Conservation (phyloP, 2,113 vertebrate species). For the Phoxinus phoxinus region DNA sequence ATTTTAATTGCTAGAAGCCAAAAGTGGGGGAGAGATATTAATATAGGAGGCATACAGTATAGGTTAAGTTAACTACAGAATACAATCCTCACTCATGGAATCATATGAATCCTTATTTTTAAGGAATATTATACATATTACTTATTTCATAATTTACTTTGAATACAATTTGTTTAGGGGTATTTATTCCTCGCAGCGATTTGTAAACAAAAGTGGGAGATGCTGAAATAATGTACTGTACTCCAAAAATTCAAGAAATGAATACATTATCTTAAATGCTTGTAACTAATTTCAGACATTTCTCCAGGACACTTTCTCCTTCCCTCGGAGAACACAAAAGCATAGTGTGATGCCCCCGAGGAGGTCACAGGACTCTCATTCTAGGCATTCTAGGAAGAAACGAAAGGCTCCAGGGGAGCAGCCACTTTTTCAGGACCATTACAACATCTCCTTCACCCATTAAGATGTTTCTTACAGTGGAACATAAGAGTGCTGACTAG, state of each 20-base stretch:
- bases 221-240: neutral
- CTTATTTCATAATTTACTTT: neutral
- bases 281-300: neutral
- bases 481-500: slow-evolving; percentile 40
- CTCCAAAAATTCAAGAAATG: neutral
- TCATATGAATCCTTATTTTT: neutral
- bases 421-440: neutral
- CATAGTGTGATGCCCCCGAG: neutral
- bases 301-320: neutral
- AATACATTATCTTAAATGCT: neutral
- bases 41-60: neutral
- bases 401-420: neutral
- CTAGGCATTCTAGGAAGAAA: neutral
- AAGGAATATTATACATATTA: too few relatives aligned
- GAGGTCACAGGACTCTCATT: neutral
- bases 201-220: too few relatives aligned
- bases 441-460: neutral
- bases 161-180: neutral
- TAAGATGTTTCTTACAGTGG: neutral
- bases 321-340: neutral
- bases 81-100: neutral
- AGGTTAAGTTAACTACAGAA: neutral
- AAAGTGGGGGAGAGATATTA: neutral
- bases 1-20: neutral
- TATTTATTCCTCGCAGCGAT: too few relatives aligned